These are phyloP conservation scores for Tenthredo amoena DNA, from an alignment of 2,888 invertebrate species.

Conservation along the genomic window DNA sequence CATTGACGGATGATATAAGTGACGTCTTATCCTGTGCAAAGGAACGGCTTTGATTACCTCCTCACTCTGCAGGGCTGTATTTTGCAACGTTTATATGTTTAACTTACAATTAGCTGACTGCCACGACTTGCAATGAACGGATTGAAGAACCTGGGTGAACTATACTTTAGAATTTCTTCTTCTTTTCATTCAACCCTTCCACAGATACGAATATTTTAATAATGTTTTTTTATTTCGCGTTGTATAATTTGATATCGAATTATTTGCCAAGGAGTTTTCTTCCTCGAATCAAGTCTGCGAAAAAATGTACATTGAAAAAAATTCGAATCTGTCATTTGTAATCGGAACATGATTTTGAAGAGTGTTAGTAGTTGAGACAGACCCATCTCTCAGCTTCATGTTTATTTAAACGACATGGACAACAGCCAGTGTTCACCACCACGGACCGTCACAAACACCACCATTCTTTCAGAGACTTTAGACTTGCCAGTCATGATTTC, in stretches of 20 bases:
- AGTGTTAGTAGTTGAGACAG: slow-evolving; percentile 44
- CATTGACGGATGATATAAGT: slow-evolving; percentile 65
- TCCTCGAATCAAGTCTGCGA: background rate
- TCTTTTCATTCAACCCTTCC: background rate
- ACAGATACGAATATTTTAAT: background rate
- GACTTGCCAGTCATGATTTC: slow-evolving; percentile 34
- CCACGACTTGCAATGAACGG: background rate
- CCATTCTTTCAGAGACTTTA: background rate
- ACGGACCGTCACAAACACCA: background rate
- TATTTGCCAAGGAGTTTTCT: background rate
- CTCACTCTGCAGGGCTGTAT: slow-evolving; percentile 1
- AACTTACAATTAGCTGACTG: slow-evolving; percentile 40
- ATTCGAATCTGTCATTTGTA: slow-evolving; percentile 35
- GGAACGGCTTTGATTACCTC: slow-evolving; percentile 45
- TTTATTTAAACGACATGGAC: slow-evolving; percentile 63
- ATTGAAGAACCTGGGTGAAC: background rate
- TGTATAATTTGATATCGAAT: background rate
- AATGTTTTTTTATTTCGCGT: background rate
- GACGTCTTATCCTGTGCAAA: slow-evolving; percentile 48
- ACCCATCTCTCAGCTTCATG: slow-evolving; percentile 61
- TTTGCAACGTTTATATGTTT: slow-evolving; percentile 41
- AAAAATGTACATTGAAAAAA: background rate
- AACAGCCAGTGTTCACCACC: slow-evolving; percentile 23
- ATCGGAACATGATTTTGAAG: slow-evolving; percentile 28
- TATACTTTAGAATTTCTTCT: background rate